These are phyloP conservation scores for Agrochola litura DNA, from an alignment of 2,888 invertebrate genomes.

Conservation along the genomic window DNA sequence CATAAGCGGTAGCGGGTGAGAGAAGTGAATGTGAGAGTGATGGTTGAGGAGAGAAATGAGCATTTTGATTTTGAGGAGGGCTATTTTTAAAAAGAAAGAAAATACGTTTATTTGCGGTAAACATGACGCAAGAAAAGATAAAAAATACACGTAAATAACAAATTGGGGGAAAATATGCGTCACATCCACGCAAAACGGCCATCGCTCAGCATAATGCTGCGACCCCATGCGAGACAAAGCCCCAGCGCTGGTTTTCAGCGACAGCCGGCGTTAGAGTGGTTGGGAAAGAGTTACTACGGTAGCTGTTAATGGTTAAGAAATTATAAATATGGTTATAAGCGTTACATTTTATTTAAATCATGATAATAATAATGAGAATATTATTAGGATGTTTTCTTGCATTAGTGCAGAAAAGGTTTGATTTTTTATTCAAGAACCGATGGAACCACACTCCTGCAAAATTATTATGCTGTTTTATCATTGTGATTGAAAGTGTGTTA, in stretches of 20 bases:
- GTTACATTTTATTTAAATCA: background rate
- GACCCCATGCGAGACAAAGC: too few relatives aligned
- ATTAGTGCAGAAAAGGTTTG: too few relatives aligned
- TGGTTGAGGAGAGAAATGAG: background rate
- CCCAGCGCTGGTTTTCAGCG: too few relatives aligned
- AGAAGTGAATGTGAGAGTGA: slow-evolving; percentile 2
- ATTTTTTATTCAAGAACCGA: background rate
- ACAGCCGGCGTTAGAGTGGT: background rate
- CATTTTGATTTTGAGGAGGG: background rate
- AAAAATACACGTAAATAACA: too few relatives aligned
- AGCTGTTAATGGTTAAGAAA: background rate
- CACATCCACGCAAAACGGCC: too few relatives aligned
- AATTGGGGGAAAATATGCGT: too few relatives aligned
- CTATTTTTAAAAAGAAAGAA: background rate
- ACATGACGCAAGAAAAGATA: too few relatives aligned
- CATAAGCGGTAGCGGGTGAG: slow-evolving; percentile 64
- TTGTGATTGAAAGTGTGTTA: too few relatives aligned
- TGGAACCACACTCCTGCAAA: background rate
- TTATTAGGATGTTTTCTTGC: background rate
- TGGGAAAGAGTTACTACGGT: background rate
- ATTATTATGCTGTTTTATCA: background rate
- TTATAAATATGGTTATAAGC: background rate
- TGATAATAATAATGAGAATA: too few relatives aligned
- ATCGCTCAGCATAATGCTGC: too few relatives aligned
- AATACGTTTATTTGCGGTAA: too few relatives aligned